Evolutionary conservation across 2,113 vertebrate genomes (phyloP).

Genomic region (Seriola quinqueradiata): DNA sequence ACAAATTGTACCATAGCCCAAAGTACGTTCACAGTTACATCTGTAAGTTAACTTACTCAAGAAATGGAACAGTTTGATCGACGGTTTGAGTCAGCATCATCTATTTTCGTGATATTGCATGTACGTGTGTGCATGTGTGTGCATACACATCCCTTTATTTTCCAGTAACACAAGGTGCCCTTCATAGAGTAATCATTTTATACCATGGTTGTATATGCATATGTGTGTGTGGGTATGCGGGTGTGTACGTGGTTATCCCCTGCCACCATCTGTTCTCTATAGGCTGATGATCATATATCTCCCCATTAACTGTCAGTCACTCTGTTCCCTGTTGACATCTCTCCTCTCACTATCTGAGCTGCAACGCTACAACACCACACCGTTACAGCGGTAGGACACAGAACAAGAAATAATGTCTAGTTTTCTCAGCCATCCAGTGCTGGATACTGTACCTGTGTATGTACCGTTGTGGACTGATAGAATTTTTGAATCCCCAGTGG

Average conservation of each 20-base stretch:
- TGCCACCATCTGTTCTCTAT: conserved; percentile 65
- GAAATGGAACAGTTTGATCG: conserved; percentile 36
- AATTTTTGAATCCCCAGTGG: neutral
- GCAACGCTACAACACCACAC: conserved; percentile 14
- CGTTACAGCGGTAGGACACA: conserved; percentile 3
- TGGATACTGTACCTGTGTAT: neutral
- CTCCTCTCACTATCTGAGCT: conserved; percentile 42
- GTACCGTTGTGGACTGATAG: neutral
- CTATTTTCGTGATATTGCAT: conserved; percentile 30
- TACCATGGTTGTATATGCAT: conserved; percentile 16
- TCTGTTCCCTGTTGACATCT: conserved; percentile 55
- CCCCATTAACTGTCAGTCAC: conserved; percentile 72
- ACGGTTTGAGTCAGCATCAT: conserved; percentile 46
- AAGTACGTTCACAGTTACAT: conserved; percentile 3
- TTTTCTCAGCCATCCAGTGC: neutral
- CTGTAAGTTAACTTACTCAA: conserved; percentile 14
- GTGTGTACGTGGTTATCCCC: conserved; percentile 35
- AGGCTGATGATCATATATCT: conserved; percentile 67
- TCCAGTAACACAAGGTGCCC: conserved; percentile 63
- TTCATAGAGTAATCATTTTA: conserved; percentile 56
- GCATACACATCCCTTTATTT: conserved; percentile 9
- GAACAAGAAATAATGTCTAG: neutral
- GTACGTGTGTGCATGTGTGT: neutral
- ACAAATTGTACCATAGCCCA: neutral
- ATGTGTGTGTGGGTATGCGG: conserved; percentile 21